Evolutionary conservation across 2,888 invertebrate species (phyloP).

Genomic region (Coelopa pilipes): DNA sequence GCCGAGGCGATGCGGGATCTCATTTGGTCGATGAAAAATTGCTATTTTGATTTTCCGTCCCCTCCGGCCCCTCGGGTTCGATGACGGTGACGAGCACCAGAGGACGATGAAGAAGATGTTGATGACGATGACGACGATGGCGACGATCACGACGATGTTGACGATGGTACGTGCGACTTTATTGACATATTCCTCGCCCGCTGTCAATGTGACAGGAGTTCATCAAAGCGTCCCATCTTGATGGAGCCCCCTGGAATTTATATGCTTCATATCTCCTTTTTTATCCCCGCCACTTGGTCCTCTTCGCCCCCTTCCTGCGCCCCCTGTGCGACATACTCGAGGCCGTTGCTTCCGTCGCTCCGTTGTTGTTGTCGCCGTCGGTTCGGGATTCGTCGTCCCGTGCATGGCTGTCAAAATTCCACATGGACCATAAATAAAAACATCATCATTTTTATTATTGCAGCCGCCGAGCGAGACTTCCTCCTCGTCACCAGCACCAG

Average conservation of each 20-base stretch:
- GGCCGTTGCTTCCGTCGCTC: conserved; percentile 25
- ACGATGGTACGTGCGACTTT: conserved; percentile 23
- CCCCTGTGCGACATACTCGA: neutral
- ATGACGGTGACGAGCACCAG: no score
- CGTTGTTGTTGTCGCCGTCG: conserved; percentile 26
- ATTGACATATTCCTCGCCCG: conserved; percentile 46
- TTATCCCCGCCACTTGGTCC: no score
- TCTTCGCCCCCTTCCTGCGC: no score
- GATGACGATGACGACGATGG: no score
- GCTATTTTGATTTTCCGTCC: neutral
- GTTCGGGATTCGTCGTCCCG: no score
- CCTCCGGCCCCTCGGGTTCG: no score
- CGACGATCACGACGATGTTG: neutral
- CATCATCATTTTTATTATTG: conserved; percentile 57
- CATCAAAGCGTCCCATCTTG: conserved; percentile 46
- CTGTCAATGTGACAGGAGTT: conserved; percentile 54
- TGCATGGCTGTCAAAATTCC: conserved; percentile 59
- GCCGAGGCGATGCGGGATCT: neutral
- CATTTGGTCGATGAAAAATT: neutral
- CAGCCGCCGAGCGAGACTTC: conserved; percentile 29
- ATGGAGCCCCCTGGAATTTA: no score
- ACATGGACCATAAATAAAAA: conserved; percentile 65
- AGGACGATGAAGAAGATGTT: no score
- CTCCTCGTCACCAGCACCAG: conserved; percentile 22
- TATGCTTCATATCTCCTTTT: no score